These are phyloP conservation scores for Panulirus ornatus DNA, from an alignment of 1,140 invertebrate species.

Conservation along the genomic window DNA sequence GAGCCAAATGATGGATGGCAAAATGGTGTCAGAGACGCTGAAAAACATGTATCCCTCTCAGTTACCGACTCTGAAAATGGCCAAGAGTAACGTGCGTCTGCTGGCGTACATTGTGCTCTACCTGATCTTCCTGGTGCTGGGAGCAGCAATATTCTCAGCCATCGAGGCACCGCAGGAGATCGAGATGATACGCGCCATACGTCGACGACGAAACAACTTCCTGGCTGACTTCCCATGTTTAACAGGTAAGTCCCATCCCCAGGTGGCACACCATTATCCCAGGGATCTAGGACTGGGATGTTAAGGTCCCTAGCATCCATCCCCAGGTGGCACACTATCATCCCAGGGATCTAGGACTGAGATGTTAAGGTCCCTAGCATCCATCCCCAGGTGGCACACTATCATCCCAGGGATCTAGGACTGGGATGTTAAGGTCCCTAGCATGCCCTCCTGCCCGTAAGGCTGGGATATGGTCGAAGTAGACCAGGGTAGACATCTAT, in stretches of 20 bases:
- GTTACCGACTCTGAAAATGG: conserved; percentile 67
- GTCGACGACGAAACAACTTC: conserved; percentile 81
- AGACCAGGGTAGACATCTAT: no score
- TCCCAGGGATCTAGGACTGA: not conserved
- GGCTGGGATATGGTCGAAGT: no score
- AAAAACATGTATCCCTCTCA: conserved; percentile 64
- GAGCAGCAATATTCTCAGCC: conserved; percentile 85
- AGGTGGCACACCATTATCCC: not conserved
- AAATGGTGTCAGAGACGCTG: conserved; percentile 64
- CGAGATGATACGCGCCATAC: conserved; percentile 81
- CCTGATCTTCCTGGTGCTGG: conserved; percentile 81
- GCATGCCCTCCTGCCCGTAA: no score
- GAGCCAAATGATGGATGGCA: conserved; percentile 56
- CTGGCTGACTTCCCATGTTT: conserved; percentile 82
- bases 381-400: not conserved
- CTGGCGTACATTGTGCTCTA: conserved; percentile 78
- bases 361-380: no score
- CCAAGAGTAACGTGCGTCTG: conserved; percentile 78
- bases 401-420: not conserved
- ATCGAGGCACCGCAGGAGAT: conserved; percentile 86
- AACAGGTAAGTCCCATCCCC: conserved; percentile 79
- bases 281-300: not conserved
- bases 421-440: no score
- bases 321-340: not conserved
- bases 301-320: no score